Evolutionary conservation across 2,797 vertebrate species (phyloP).

Genomic region (Peromyscus attwateri): DNA sequence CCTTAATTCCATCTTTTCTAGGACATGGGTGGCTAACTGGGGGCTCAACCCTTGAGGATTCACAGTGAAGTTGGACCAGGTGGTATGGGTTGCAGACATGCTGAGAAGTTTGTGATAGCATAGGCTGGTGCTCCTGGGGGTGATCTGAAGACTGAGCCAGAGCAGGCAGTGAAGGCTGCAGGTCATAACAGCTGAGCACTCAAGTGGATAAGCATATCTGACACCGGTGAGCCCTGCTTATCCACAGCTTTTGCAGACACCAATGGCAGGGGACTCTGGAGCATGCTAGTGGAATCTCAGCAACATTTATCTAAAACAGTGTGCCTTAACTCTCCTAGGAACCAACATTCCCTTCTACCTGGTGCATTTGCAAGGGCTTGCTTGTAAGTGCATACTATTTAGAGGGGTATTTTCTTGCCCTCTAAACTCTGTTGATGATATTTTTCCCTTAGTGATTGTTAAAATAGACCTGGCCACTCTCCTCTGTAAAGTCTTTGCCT

Average conservation of each 20-base stretch:
- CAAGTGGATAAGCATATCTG: not conserved
- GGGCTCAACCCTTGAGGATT: not conserved
- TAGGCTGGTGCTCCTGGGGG: not conserved
- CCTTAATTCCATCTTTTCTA: not conserved
- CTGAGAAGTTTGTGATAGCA: not conserved
- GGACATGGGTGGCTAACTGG: not conserved
- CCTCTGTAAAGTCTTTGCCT: not conserved
- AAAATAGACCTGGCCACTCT: not conserved
- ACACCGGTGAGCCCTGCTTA: not conserved
- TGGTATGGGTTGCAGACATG: not conserved
- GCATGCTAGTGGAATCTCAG: not conserved
- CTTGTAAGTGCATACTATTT: not conserved
- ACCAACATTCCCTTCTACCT: not conserved
- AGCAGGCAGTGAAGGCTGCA: not conserved
- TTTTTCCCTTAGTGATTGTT: not conserved
- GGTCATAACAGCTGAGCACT: not conserved
- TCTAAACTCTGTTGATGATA: not conserved
- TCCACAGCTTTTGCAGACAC: not conserved
- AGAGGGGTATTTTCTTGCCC: rapidly evolving
- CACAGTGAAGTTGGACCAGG: not conserved
- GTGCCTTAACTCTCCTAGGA: not conserved
- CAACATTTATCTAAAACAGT: not conserved
- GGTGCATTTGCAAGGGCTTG: not conserved
- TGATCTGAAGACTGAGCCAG: not conserved
- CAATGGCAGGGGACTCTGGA: not conserved